Evolutionary conservation across 2,113 vertebrate genomes (phyloP), one percentile per base, ranked within the genome.

Genomic region (Mystacornis crossleyi): DNA sequence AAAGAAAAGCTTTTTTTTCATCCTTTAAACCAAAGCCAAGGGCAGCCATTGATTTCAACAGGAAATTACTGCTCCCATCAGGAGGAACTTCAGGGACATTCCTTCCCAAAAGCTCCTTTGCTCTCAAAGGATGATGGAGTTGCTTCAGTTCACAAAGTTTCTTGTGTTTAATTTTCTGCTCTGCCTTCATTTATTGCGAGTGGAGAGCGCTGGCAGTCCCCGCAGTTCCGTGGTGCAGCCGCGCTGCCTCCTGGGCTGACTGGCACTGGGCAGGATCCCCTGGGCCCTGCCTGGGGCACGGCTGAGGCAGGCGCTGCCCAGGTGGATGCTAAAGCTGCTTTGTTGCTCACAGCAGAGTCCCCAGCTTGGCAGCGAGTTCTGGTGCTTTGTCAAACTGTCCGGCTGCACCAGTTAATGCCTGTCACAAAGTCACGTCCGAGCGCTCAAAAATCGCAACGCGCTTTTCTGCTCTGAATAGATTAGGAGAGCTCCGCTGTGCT

Each of bases 391-490:
- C 77, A 62, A 38, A 58, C 71, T 62, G 31, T 2, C 87, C 26
- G 34, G 8, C 45, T 72, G 21, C 60, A 18, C 26, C n/a, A 19
- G 24, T 61, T 74, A 74, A 66, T 58, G 16, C 86, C 74, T 58
- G 57, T 67, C 54, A n/a, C 50, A 61, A 45, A 90, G n/a, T 60
- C 50, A 8, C 58, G 40, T 40, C 61, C 28, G 57, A 36, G 19
- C 0, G 1, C 25, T 65, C 38, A 38, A 60, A 90, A 60, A 67
- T 60, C 8, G 0, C 55, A 12, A 1, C 2, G 21, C 38, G 6
- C n/a, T 28, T 25, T 75, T 64, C n/a, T 72, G 90, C 48, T 81
- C 77, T 51, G 31, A 72, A 12, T 26, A 18, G 65, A 43, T 92
- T 13, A 34, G 62, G 57, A 58, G 72, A 73, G 38, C 42, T 87